Evolutionary conservation across 2,113 vertebrate species (phyloP).

Genomic region (Oryzias woworae): DNA sequence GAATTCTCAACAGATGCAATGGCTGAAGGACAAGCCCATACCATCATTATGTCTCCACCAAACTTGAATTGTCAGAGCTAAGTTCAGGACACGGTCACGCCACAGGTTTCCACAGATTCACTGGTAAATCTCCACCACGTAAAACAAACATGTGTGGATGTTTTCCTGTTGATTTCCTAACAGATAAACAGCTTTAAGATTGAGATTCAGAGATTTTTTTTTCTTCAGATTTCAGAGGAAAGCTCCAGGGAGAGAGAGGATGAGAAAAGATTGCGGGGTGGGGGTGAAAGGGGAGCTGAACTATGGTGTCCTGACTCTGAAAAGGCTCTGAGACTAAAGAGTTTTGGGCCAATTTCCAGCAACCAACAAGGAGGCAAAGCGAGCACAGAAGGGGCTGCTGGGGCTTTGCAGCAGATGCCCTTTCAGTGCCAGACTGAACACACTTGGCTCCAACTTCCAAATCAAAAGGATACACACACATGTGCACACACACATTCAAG

Average conservation of each 20-base stretch:
- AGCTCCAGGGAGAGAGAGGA: not conserved
- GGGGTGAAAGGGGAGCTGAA: conserved; percentile 6
- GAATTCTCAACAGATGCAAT: too few species aligned
- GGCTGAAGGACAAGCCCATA: too few species aligned
- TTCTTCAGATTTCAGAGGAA: too few species aligned
- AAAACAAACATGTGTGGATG: too few species aligned
- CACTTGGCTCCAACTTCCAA: conserved; percentile 52
- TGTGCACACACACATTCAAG: conserved; percentile 34
- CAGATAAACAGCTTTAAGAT: too few species aligned
- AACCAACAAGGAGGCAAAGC: conserved; percentile 40
- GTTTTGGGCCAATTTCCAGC: conserved; percentile 51
- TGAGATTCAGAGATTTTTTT: too few species aligned
- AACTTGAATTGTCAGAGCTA: too few species aligned
- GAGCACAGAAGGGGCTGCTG: conserved; percentile 36
- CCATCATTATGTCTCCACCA: too few species aligned
- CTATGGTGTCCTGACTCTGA: conserved; percentile 41
- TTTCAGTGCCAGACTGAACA: conserved; percentile 54
- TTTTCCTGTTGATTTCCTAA: too few species aligned
- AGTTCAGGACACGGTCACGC: too few species aligned
- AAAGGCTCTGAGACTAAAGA: conserved; percentile 42
- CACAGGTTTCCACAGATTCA: too few species aligned
- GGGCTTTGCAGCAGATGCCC: conserved; percentile 53
- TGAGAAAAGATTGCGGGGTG: conserved; percentile 17
- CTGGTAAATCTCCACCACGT: too few species aligned
- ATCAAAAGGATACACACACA: conserved; percentile 51